These are phyloP conservation scores for Caradrina kadenii DNA, from an alignment of 2,888 invertebrate genomes.

Conservation along the genomic window DNA sequence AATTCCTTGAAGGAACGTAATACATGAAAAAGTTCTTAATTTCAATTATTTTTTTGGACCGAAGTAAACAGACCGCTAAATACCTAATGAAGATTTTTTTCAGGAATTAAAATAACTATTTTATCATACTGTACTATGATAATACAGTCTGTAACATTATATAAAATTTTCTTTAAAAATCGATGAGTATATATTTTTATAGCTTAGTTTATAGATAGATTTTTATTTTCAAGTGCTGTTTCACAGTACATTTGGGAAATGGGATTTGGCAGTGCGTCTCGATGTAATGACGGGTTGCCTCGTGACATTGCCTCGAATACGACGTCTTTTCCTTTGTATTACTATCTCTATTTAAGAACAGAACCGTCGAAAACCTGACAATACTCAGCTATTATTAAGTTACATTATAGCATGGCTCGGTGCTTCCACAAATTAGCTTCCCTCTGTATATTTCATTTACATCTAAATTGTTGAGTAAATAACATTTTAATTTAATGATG, in stretches of 20 bases:
- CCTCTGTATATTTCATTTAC: conserved; percentile 37
- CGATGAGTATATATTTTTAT: background rate
- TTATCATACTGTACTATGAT: no score
- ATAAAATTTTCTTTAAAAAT: background rate
- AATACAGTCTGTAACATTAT: no score
- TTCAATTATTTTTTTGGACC: background rate
- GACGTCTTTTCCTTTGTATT: conserved; percentile 20
- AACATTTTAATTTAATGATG: conserved; percentile 28
- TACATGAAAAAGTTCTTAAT: background rate
- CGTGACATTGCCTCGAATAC: conserved; percentile 36
- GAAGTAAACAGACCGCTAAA: background rate
- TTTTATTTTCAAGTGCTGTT: conserved; percentile 12
- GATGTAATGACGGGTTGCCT: conserved; percentile 39
- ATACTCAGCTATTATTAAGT: conserved; percentile 29
- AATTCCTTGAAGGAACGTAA: background rate
- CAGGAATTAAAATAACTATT: no score
- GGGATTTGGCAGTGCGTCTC: conserved; percentile 34
- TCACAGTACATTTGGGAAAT: conserved; percentile 41
- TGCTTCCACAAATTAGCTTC: conserved; percentile 36
- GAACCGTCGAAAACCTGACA: conserved; percentile 25
- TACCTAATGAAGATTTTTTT: background rate
- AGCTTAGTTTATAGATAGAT: background rate
- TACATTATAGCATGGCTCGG: conserved; percentile 21
- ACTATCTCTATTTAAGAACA: conserved; percentile 16
- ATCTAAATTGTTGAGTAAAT: conserved; percentile 25